Evolutionary conservation across 2,888 invertebrate species (phyloP).

Genomic region (Sylvicola cinctus): DNA sequence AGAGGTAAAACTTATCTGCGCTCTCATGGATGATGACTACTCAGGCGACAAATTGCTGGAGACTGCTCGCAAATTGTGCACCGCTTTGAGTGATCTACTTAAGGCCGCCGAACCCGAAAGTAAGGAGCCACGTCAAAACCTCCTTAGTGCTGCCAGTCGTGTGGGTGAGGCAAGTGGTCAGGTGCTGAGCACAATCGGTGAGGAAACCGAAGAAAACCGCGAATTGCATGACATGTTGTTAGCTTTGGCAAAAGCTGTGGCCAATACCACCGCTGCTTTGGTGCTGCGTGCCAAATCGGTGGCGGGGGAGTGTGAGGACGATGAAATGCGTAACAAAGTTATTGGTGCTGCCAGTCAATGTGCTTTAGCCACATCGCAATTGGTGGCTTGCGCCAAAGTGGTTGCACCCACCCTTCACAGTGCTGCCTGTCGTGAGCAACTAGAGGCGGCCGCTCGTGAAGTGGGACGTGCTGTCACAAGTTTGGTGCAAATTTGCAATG

Average conservation of each 20-base stretch:
- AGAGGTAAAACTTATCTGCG: constrained; percentile 62
- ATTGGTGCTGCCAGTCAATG: constrained; percentile 94
- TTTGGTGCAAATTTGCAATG: constrained; percentile 63
- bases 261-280: constrained; percentile 90
- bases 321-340: constrained; percentile 32
- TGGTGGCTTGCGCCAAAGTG: constrained; percentile 93
- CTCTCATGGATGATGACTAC: constrained; percentile 73
- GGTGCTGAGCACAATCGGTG: constrained; percentile 81
- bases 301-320: constrained; percentile 67
- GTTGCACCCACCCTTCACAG: constrained; percentile 69
- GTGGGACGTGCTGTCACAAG: constrained; percentile 83
- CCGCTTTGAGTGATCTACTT: constrained; percentile 84
- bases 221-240: constrained; percentile 80
- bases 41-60: constrained; percentile 72
- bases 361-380: constrained; percentile 89
- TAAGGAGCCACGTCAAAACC: constrained; percentile 78
- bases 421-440: constrained; percentile 70
- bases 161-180: constrained; percentile 94
- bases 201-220: constrained; percentile 67
- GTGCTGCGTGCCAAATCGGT: constrained; percentile 94
- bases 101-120: constrained; percentile 90
- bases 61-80: constrained; percentile 80
- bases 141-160: constrained; percentile 85
- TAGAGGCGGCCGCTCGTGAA: constrained; percentile 79
- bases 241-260: constrained; percentile 88